Conservation (phyloP, 2,113 vertebrate species). For the Haliaeetus leucogaster region DNA sequence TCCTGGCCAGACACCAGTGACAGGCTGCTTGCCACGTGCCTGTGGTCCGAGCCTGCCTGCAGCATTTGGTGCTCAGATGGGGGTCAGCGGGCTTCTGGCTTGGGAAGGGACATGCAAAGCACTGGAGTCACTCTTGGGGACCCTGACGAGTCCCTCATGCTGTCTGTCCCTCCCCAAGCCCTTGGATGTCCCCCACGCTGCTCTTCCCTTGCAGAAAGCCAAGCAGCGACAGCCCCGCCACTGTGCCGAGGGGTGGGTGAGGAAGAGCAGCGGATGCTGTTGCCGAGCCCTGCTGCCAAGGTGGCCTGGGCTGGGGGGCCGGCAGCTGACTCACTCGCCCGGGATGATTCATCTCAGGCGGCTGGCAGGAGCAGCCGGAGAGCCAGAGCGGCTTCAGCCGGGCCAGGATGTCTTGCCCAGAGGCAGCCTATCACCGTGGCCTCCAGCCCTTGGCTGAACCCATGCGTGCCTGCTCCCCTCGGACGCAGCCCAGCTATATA, state of each 20-base stretch:
- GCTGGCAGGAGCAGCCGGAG: background rate
- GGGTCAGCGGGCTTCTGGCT: background rate
- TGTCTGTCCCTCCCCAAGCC: background rate
- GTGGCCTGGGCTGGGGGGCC: accelerated
- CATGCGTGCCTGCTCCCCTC: accelerated
- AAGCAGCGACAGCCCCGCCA: background rate
- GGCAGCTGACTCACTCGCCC: background rate
- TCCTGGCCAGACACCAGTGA: accelerated
- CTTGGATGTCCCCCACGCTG: accelerated
- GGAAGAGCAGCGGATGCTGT: background rate
- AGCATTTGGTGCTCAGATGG: accelerated
- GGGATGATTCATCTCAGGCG: background rate
- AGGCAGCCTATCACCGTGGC: background rate
- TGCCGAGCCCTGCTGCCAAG: background rate
- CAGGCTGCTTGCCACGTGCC: background rate
- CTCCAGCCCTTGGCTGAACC: background rate
- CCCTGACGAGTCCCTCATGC: too few relatives aligned
- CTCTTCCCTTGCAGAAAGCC: background rate
- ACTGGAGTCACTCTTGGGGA: background rate
- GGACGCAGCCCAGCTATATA: accelerated
- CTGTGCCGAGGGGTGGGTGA: background rate
- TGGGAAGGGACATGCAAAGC: background rate
- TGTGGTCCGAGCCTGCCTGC: accelerated
- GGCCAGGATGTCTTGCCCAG: background rate
- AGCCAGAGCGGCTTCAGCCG: background rate